Base-by-base conservation (phyloP, 2,113 vertebrate species). In the Pseudorectes ferrugineus region DNA sequence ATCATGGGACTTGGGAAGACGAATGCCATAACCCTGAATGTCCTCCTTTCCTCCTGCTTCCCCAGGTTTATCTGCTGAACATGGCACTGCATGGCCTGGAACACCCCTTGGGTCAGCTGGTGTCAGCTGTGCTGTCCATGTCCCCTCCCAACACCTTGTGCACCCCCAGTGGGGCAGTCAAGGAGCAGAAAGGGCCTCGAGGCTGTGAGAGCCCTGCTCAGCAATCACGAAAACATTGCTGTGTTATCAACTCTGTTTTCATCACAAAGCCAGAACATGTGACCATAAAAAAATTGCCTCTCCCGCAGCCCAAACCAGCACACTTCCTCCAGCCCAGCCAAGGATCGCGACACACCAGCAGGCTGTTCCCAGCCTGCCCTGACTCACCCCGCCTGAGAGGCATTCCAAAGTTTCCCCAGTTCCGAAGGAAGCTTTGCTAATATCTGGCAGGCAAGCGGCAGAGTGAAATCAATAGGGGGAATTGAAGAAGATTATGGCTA, bases 381-480 rank as follows among this genome's bases (percentile, higher is more conserved):
- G 61, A 33, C 33, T 87, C 70, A 66, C 31, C 8, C 40, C 2
- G 6, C 7, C 54, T 26, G 35, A 87, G 62, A 61, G 76, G 51
- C 58, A 61, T 70, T 66, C 75, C 67, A 46, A 55, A 77, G 45
- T 52, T 85, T 36, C 74, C 85, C 78, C 58, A 13, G 80, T 82
- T 79, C 93, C 13, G 12, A 77, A 62, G 78, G 25, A 92, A 88
- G 40, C 29, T 71, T 57, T 88, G 87, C 65, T 89, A 83, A 77
- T 89, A 77, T 83, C 92, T 93, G 82, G 85, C 93, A 94, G 81
- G 67, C 70, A 85, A 92, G 85, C 2, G 77, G 74, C 54, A 74
- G 85, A 76, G 55, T 83, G 93, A 94, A 93, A 96, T 95, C 89
- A 83, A 85, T 76, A 90, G 75, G 55, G 88, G 92, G 55, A 95